These are phyloP conservation scores for Drosophila pseudotalamancana DNA, from an alignment of 2,888 invertebrate genomes.

Conservation along the genomic window DNA sequence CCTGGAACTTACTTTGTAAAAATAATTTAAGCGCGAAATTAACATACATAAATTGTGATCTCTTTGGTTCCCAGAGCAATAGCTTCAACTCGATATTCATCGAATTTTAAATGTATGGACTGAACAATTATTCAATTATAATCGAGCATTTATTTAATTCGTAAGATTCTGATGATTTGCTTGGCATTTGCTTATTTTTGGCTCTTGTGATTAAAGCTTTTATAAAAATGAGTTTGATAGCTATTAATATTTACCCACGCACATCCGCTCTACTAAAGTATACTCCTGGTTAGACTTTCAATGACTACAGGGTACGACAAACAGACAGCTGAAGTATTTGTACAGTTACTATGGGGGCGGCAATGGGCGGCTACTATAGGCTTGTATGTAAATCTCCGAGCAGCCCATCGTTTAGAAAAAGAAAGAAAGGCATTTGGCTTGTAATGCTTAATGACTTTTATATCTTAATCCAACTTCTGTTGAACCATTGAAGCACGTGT, in stretches of 20 bases:
- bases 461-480: constrained; percentile 42
- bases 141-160: no score
- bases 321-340: constrained; percentile 25
- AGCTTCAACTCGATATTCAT: no score
- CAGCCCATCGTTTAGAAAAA: constrained; percentile 16
- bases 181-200: no score
- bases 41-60: no score
- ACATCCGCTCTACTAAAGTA: background rate
- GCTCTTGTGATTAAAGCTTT: no score
- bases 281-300: background rate
- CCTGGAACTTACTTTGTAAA: background rate
- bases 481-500: constrained; percentile 1
- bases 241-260: no score
- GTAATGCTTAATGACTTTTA: constrained; percentile 51
- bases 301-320: constrained; percentile 7
- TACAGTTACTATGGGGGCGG: constrained; percentile 11
- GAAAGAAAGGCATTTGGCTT: constrained; percentile 10
- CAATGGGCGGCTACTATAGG: background rate
- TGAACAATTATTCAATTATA: no score
- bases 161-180: no score
- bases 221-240: no score
- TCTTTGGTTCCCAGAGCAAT: no score
- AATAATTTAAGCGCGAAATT: no score
- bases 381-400: constrained; percentile 47
- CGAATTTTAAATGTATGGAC: no score